Evolutionary conservation across 2,797 vertebrate genomes (phyloP).

Genomic region (Peromyscus nudipes): DNA sequence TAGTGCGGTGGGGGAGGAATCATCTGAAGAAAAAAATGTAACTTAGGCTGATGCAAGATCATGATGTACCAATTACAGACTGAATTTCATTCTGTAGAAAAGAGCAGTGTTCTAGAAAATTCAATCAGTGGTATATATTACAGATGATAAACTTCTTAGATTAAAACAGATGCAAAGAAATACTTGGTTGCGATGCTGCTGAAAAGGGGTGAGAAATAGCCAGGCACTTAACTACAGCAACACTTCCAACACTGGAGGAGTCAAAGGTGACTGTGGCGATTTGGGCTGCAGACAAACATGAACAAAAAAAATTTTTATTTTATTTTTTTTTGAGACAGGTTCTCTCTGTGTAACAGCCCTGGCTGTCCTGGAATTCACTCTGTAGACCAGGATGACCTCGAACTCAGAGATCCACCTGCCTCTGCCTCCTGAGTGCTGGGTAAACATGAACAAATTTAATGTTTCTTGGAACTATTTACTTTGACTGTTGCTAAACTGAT

Average conservation of each 20-base stretch:
- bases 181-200: not conserved
- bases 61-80: not conserved
- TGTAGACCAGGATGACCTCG: no score
- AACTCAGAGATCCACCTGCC: no score
- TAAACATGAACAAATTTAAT: not conserved
- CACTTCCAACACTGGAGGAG: conserved; percentile 24
- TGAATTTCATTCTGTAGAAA: conserved; percentile 19
- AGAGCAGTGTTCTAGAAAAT: conserved; percentile 53
- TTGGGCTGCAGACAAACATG: conserved; percentile 31
- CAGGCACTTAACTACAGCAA: not conserved
- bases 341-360: no score
- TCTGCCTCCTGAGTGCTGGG: no score
- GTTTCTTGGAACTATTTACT: not conserved
- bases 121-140: conserved; percentile 12
- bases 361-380: no score
- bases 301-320: not conserved
- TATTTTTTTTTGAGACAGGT: no score
- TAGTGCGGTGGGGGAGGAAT: not conserved
- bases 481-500: conserved; percentile 3
- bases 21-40: conserved; percentile 22
- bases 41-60: not conserved
- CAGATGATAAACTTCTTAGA: not conserved
- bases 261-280: conserved; percentile 1
- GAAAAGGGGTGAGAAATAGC: conserved; percentile 29
- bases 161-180: conserved; percentile 34